Evolutionary conservation across 2,797 vertebrate species (phyloP), one percentile per base, ranked within the genome.

Genomic region (Hybognathus amarus): DNA sequence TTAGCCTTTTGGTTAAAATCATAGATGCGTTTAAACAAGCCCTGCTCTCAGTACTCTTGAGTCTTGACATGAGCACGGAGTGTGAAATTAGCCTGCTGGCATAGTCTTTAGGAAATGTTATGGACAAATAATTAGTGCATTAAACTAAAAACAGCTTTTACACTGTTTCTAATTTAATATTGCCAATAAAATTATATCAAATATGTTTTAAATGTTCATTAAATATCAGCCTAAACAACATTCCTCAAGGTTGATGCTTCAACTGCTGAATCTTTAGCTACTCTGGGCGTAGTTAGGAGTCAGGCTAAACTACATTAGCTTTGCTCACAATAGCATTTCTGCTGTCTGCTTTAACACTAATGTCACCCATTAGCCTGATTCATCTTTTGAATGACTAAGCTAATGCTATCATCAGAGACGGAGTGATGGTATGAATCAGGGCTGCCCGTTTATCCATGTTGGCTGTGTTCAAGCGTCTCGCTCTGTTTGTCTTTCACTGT

Each of bases 351-450:
- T 77, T 82, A 82, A 82, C 59, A 20, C 75, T 82, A 73, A 82
- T 85, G 79, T 40, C 56, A 20, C 36, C 73, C 74, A 85, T 85
- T 82, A 80, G 40, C 45, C 38, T 66, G 67, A 80, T 76, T 80
- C 83, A 81, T 85, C 78, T 77, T 69, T 80, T 85, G 50, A 80
- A 75, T 80, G 83, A 80, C 83, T 80, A 85, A 80, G 71, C 70
- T 76, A 68, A 80, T 68, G 61, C 63, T 70, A 69, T 85, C 77
- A 80, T 54, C 77, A 54, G 68, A 52, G 61, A 66, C 5, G 1
- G 30, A 76, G 67, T 42, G 67, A 73, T 64, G 69, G 63, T 73
- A 50, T 79, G 77, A 56, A 79, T 84, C 77, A 79, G 70, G n/a
- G 40, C 64, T 59, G 64, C 56, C 59, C 22, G 63, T 80, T 68